Evolutionary conservation across 1,140 invertebrate genomes (phyloP).

Genomic region (Carposina sasakii): DNA sequence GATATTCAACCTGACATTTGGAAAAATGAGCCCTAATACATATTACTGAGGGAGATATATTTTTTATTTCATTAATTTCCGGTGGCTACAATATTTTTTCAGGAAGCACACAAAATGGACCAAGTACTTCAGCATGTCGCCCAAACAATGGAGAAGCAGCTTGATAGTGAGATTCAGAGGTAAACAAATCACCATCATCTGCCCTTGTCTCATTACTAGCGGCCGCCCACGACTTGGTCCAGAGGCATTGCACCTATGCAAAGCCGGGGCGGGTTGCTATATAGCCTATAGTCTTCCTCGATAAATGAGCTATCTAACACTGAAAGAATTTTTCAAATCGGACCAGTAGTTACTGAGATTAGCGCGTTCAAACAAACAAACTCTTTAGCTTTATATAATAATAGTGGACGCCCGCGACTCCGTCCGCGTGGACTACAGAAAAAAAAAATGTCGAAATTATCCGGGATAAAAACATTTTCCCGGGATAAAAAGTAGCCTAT

Average conservation of each 20-base stretch:
- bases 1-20: too few species aligned
- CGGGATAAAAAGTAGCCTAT: too few species aligned
- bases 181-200: slow-evolving; percentile 17
- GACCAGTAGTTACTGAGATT: neutral
- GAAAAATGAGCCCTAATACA: too few species aligned
- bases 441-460: too few species aligned
- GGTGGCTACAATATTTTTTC: slow-evolving; percentile 8
- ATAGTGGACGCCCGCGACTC: too few species aligned
- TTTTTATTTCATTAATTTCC: too few species aligned
- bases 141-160: slow-evolving; percentile 85
- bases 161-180: slow-evolving; percentile 85
- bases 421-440: too few species aligned
- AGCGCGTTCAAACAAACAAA: neutral
- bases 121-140: slow-evolving; percentile 72
- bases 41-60: too few species aligned
- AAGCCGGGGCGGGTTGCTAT: neutral
- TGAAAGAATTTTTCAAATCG: neutral
- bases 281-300: neutral
- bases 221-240: neutral
- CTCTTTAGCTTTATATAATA: too few species aligned
- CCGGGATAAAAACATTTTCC: too few species aligned
- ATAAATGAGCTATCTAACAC: neutral
- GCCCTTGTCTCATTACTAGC: neutral
- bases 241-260: too few species aligned
- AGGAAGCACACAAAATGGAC: slow-evolving; percentile 35